Evolutionary conservation across 2,113 vertebrate species (phyloP), one percentile per base, ranked within the genome.

Genomic region (Poeciliopsis prolifica): DNA sequence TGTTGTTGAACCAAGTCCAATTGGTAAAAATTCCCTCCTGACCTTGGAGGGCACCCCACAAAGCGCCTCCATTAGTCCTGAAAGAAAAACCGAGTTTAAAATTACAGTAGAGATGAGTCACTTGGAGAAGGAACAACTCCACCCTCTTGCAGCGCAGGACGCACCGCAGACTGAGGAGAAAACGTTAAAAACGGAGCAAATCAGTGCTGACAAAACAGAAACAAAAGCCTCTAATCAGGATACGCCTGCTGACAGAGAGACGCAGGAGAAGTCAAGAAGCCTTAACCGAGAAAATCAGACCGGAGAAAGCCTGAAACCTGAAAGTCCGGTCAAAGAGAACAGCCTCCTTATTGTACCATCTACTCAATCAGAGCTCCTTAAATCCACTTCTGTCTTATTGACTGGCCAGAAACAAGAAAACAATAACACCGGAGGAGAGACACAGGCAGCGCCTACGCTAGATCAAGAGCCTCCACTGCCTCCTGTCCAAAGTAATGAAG

Each of bases 51-150:
- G 68, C 48, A 51, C 61, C 35, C 35, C 15, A 19, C 74, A 62
- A 24, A 44, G 70, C 42, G 48, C 74, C 68, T 62, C 79, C 10
- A 40, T 70, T 12, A n/a, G 33, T 28, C 54, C 73, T 33, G 87
- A 77, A 29, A 70, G 70, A 69, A 69, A 72, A 58, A 81, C 64
- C 19, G 68, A 79, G 33, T 58, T 60, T 13, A 79, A 74, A 69
- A 80, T 40, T 37, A 4, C 72, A 42, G 4, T 65, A 44, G 69
- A 63, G 65, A 77, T 75, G 68, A 82, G 72, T 19, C 78, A 89
- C 66, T 71, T 82, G 51, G 75, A 83, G 70, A 75, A 2, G 48
- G 67, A 89, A 60, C 80, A 75, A 29, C 68, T 74, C 61, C 10
- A 11, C 10, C 28, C 77, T 30, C 14, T 75, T 58, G 69, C 60